These are phyloP conservation scores for Chelonus insularis DNA, from an alignment of 1,140 invertebrate species.

Conservation along the genomic window DNA sequence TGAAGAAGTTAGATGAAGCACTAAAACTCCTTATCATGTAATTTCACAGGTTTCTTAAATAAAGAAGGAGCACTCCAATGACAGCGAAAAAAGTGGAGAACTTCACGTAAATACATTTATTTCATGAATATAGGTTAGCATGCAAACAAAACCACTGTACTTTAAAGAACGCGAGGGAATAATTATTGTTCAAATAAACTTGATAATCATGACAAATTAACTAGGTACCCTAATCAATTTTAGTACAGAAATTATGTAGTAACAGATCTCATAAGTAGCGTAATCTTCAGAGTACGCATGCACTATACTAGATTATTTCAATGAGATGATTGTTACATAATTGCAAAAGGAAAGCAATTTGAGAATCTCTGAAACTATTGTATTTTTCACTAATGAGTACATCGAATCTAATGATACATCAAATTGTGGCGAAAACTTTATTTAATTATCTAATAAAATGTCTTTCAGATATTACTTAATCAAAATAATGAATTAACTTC, in stretches of 20 bases:
- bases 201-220: slow-evolving; percentile 47
- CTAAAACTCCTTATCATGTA: slow-evolving; percentile 16
- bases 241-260: not conserved
- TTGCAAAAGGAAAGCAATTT: no score
- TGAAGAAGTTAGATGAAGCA: not conserved
- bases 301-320: no score
- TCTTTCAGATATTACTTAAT: no score
- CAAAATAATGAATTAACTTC: no score
- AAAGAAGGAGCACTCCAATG: not conserved
- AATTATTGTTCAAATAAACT: slow-evolving; percentile 46
- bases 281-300: no score
- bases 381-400: no score
- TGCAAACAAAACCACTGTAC: slow-evolving; percentile 50
- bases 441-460: no score
- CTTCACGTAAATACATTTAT: slow-evolving; percentile 47
- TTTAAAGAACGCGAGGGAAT: slow-evolving; percentile 42
- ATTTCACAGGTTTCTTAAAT: not conserved
- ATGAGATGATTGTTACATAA: no score
- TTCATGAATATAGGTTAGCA: slow-evolving; percentile 54
- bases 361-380: no score
- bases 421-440: no score
- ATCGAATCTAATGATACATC: no score
- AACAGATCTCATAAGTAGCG: no score
- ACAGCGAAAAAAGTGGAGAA: not conserved
- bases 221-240: slow-evolving; percentile 14